Base-by-base conservation (phyloP, 64 coral and sea anemone species). In the Montipora foliosa region DNA sequence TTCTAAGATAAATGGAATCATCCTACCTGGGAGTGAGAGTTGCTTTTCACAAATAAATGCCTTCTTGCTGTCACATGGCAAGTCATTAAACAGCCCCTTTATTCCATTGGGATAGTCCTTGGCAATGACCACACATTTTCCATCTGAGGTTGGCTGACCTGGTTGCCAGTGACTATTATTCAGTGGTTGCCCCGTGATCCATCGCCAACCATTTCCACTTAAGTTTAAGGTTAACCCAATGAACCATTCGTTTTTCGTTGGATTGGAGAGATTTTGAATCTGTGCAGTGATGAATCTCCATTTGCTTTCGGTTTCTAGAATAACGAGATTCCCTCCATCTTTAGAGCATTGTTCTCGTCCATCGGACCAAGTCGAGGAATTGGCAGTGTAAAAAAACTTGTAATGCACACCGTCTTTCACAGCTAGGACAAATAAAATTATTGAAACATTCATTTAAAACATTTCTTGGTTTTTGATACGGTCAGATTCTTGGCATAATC, bases 31-130 rank as follows among this genome's bases (percentile, higher is more conserved):
- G 70, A 60, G 6, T 67, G 45, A 14, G 14, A 84, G 19, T 5
- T 60, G 50, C 14, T 80, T 47, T 78, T 88, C 76, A 78, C 92
- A 93, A 16, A 93, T 93, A 50, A 74, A 93, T 82, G 59, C 92
- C 70, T 67, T 93, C 4, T 25, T 16, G n/a, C 3, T 0, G 1
- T 37, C 2, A 37, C 92, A 93, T 6, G 24, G n/a, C 61, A 93
- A 10, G 76, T 93, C 92, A 15, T 93, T 93, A 8, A 88, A 86
- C 2, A 47, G 58, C n/a, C 92, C 92, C 0, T 87, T 46, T 1
- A 14, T 47, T 52, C 76, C 68, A 8, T 14, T 0, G 4, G 87
- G 60, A 24, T 93, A 88, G 1, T 71, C n/a, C 61, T 78, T 88
- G 6, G 67, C 92, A 79, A 93, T 93, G 2, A 88, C 52, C 6